Conservation (phyloP, 2,888 invertebrate species). For the Drosophila lutescens region DNA sequence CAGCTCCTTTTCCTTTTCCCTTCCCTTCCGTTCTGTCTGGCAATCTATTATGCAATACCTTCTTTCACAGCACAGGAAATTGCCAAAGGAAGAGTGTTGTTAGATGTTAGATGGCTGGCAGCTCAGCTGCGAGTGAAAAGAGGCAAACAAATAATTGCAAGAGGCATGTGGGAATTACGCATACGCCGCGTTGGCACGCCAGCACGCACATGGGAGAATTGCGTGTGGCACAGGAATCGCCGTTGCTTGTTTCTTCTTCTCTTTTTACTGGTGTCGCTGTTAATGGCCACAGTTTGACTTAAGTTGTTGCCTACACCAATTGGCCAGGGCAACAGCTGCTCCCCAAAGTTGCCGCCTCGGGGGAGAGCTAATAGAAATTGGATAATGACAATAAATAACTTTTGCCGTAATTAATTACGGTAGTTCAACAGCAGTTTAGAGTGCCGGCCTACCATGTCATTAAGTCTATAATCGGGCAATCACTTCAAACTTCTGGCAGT, state of each 20-base stretch:
- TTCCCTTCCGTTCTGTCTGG: conserved; percentile 28
- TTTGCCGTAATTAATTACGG: conserved; percentile 65
- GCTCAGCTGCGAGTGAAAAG: conserved; percentile 62
- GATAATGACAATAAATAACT: conserved; percentile 71
- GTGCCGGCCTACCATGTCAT: conserved; percentile 44
- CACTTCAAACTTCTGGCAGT: conserved; percentile 8
- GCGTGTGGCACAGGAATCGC: conserved; percentile 32
- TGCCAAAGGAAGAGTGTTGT: conserved; percentile 76
- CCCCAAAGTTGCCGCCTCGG: conserved; percentile 5
- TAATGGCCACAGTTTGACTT: conserved; percentile 72
- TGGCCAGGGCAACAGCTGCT: conserved; percentile 21
- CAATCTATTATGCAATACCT: conserved; percentile 63
- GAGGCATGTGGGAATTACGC: conserved; percentile 65
- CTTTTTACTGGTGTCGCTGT: conserved; percentile 55
- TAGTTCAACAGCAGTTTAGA: conserved; percentile 57
- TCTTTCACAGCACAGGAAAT: conserved; percentile 60
- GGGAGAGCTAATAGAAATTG: conserved; percentile 61
- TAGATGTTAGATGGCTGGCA: conserved; percentile 63
- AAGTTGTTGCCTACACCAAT: conserved; percentile 50
- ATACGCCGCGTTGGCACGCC: conserved; percentile 57
- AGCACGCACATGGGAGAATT: conserved; percentile 50
- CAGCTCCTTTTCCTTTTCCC: not conserved
- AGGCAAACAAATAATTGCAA: conserved; percentile 62
- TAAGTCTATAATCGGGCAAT: conserved; percentile 25
- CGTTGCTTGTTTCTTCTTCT: not conserved